Evolutionary conservation across 2,888 invertebrate species (phyloP).

Genomic region (Odontocolon sp.): DNA sequence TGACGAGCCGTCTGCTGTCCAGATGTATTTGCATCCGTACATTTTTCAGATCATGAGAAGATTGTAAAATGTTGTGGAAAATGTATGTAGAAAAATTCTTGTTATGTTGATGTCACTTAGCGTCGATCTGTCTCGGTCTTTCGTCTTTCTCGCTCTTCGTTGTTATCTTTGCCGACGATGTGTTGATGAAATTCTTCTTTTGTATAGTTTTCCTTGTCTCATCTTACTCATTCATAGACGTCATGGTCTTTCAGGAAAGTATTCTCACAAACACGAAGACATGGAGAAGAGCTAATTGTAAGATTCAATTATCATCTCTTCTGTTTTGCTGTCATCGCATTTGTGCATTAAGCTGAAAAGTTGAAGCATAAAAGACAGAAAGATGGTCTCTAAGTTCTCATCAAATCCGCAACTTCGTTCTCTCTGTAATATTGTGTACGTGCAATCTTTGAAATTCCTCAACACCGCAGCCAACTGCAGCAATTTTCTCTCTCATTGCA

Average conservation of each 20-base stretch:
- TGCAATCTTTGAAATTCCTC: conserved; percentile 54
- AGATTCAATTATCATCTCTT: conserved; percentile 55
- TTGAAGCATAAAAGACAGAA: not conserved
- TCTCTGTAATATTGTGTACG: conserved; percentile 21
- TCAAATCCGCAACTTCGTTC: conserved; percentile 26
- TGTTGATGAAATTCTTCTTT: not conserved
- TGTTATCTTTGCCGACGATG: not conserved
- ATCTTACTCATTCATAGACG: not conserved
- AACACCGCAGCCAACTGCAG: conserved; percentile 39
- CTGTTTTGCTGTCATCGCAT: conserved; percentile 35
- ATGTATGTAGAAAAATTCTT: no score
- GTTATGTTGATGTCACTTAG: no score
- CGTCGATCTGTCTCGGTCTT: no score
- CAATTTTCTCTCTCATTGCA: conserved; percentile 7
- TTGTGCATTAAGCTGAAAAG: conserved; percentile 19
- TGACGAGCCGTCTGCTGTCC: not conserved
- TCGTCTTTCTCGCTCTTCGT: no score
- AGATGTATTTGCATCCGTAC: not conserved
- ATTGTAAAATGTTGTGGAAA: no score
- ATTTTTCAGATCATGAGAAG: no score
- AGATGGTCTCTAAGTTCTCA: not conserved
- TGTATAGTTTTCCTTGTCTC: not conserved
- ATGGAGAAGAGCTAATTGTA: conserved; percentile 53
- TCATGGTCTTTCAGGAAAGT: conserved; percentile 20
- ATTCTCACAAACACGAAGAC: conserved; percentile 15